These are phyloP conservation scores for Scaptomyza graminum DNA, from an alignment of 1,140 invertebrate species.

Conservation along the genomic window DNA sequence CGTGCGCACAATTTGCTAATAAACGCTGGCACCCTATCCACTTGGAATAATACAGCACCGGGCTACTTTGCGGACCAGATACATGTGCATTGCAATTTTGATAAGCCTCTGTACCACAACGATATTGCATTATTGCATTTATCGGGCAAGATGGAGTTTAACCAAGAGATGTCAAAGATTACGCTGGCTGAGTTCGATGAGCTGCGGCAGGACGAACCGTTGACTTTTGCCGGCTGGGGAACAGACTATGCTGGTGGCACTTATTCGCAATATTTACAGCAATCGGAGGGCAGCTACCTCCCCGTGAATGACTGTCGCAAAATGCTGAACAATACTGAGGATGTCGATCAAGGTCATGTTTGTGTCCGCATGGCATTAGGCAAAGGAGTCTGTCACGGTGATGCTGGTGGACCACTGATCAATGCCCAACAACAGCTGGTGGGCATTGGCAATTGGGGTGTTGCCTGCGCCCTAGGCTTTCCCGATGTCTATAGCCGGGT, in stretches of 20 bases:
- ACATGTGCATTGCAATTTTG: constrained; percentile 75
- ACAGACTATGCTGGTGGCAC: constrained; percentile 50
- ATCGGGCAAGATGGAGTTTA: constrained; percentile 67
- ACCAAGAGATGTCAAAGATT: constrained; percentile 83
- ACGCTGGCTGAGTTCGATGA: constrained; percentile 62
- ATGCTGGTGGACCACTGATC: constrained; percentile 70
- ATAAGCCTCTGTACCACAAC: constrained; percentile 82
- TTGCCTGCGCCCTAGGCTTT: constrained; percentile 85
- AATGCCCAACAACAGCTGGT: constrained; percentile 57
- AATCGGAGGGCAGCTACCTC: constrained; percentile 53
- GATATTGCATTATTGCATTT: constrained; percentile 85
- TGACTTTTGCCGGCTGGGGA: constrained; percentile 86
- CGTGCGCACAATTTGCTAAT: constrained; percentile 46
- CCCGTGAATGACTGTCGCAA: constrained; percentile 40
- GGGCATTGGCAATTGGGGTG: constrained; percentile 84
- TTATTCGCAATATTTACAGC: constrained; percentile 50
- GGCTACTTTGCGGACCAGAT: constrained; percentile 58
- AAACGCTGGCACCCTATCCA: constrained; percentile 53
- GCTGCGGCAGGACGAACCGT: constrained; percentile 51
- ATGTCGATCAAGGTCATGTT: constrained; percentile 84
- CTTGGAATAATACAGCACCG: constrained; percentile 32
- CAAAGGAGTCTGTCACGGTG: constrained; percentile 82
- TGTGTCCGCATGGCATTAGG: constrained; percentile 86
- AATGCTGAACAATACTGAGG: constrained; percentile 38
- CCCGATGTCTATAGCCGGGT: constrained; percentile 85